Evolutionary conservation across 1,140 invertebrate species (phyloP), one percentile per base, ranked within the genome.

Genomic region (Drosophila tsacasi): DNA sequence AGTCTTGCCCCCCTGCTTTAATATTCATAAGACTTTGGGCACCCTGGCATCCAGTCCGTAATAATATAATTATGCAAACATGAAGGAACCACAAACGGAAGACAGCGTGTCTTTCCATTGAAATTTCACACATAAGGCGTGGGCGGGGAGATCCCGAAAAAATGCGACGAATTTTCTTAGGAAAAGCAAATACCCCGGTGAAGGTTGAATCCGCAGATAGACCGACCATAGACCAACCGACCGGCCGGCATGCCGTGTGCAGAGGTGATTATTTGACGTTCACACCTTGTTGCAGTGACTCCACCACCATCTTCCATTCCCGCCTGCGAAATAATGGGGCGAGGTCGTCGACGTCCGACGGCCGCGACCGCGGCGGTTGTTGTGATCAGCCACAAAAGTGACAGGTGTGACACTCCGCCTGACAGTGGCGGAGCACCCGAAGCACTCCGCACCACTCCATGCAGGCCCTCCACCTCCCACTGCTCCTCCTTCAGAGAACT

Each of bases 11-110:
- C 39, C 39, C 66, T 78, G 63, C 74, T 83, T 87, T 83, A 78
- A 83, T 87, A 89, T 87, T 87, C 83, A 87, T 89, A 83, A 72
- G 84, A 78, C 73, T 68, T 52, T 72, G 23, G 35, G 50, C 50
- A n/a, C n/a, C 40, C 39, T n/a, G 7, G 17, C 62, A 35, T n/a
- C 32, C 76, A 66, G 67, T 60, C 57, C 69, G 76, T 74, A 84
- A 89, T 89, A 89, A 89, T 83, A 89, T 84, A 89, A 84, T 89
- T 89, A 89, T 90, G 84, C 78, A 89, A 89, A 81, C 80, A 83
- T 57, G 30, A 63, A 64, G 54, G 62, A 66, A 60, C 55, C 69
- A 46, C 78, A 66, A 64, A 61, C 65, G 46, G 37, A 42, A 50
- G 61, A 21, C 35, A n/a, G 27, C 59, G 73, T 44, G 64, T 59